Evolutionary conservation across 2,888 invertebrate genomes (phyloP).

Genomic region (Macaria liturata): DNA sequence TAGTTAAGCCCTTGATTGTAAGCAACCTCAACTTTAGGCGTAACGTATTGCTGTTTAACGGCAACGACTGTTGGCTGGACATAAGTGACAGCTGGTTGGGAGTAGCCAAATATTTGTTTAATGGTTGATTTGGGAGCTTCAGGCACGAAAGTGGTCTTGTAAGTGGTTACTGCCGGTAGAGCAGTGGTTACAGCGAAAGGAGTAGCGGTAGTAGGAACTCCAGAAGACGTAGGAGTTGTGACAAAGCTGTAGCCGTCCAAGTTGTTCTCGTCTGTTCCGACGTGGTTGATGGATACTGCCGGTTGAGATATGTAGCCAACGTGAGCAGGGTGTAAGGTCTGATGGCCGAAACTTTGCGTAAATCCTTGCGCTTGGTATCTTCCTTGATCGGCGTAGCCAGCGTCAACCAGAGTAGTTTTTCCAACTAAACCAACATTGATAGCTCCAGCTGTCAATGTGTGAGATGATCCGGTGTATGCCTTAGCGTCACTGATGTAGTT

Average conservation of each 20-base stretch:
- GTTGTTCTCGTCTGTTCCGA: constrained; percentile 64
- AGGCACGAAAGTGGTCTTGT: constrained; percentile 67
- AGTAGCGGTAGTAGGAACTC: constrained; percentile 69
- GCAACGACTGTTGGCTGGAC: constrained; percentile 66
- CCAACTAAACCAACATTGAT: constrained; percentile 77
- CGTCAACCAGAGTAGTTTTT: constrained; percentile 72
- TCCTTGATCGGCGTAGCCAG: constrained; percentile 55
- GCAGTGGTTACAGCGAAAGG: constrained; percentile 68
- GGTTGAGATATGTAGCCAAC: constrained; percentile 60
- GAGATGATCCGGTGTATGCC: constrained; percentile 64
- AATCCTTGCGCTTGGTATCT: constrained; percentile 48
- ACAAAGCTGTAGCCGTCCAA: constrained; percentile 63
- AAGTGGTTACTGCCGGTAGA: constrained; percentile 54
- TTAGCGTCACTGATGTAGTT: constrained; percentile 62
- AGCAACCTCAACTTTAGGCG: constrained; percentile 55
- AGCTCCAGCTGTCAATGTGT: constrained; percentile 73
- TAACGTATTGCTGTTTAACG: constrained; percentile 49
- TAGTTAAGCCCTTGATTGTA: constrained; percentile 59
- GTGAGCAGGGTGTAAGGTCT: constrained; percentile 55
- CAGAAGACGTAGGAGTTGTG: constrained; percentile 73
- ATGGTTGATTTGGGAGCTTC: constrained; percentile 66
- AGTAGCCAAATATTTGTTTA: constrained; percentile 71
- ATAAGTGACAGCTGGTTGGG: constrained; percentile 70
- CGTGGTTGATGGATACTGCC: constrained; percentile 66
- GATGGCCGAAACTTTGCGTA: constrained; percentile 41